phyloP scores from a whole-genome alignment of 2,888 invertebrate species.

The Eurytoma adleriae region DNA sequence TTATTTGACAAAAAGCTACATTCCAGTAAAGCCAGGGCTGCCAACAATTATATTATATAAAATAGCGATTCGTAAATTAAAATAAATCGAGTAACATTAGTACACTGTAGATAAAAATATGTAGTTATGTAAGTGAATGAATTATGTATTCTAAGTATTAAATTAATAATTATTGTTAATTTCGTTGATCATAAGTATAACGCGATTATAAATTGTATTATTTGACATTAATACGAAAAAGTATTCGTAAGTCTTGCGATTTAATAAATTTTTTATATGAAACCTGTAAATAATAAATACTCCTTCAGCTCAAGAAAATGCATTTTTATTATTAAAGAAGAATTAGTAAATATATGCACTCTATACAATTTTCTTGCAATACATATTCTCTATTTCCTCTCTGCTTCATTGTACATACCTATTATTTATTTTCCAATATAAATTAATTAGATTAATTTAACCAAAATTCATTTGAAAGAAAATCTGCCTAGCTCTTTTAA shows the following conservation, averaged over 20 bases:
- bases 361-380: constrained; percentile 52
- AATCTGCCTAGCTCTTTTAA: no score
- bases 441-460: constrained; percentile 11
- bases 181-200: constrained; percentile 57
- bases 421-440: background rate
- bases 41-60: constrained; percentile 62
- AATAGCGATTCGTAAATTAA: constrained; percentile 57
- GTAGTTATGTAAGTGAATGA: constrained; percentile 56
- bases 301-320: constrained; percentile 56
- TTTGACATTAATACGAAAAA: constrained; percentile 56
- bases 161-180: constrained; percentile 58
- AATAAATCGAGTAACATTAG: constrained; percentile 57
- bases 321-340: constrained; percentile 58
- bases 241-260: constrained; percentile 56
- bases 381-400: constrained; percentile 42
- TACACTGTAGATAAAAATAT: constrained; percentile 61
- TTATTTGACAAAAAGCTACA: constrained; percentile 62
- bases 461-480: no score
- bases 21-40: constrained; percentile 71
- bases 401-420: background rate
- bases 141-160: constrained; percentile 59
- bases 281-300: constrained; percentile 58
- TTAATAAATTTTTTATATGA: constrained; percentile 60
- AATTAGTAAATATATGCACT: constrained; percentile 58
- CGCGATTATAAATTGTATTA: constrained; percentile 58